These are phyloP conservation scores for Yponomeuta sedellus DNA, from an alignment of 2,888 invertebrate genomes.

Conservation along the genomic window DNA sequence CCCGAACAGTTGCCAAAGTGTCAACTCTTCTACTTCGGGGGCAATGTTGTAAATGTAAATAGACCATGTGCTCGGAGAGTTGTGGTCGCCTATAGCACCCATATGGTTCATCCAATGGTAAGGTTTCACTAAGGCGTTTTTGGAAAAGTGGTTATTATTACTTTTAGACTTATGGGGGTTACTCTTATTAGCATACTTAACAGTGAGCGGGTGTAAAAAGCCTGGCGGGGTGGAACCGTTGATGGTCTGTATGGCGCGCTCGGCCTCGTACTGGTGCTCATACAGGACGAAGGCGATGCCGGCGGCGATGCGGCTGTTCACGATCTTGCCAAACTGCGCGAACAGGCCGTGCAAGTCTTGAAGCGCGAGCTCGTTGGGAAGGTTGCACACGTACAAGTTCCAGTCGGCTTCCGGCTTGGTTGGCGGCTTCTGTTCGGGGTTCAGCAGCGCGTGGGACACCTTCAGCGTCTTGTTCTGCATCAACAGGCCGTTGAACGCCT, in stretches of 20 bases:
- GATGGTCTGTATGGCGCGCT: constrained; percentile 68
- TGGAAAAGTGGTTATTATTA: constrained; percentile 67
- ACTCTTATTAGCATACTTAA: constrained; percentile 77
- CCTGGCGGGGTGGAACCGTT: constrained; percentile 70
- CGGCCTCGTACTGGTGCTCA: constrained; percentile 71
- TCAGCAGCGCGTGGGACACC: constrained; percentile 70
- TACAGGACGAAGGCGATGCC: constrained; percentile 74
- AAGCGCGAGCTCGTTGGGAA: constrained; percentile 75
- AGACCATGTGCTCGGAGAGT: constrained; percentile 72
- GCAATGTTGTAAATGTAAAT: constrained; percentile 75
- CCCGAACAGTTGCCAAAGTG: constrained; percentile 72
- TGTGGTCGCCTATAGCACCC: constrained; percentile 68
- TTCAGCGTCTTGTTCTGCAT: constrained; percentile 76
- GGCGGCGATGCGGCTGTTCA: constrained; percentile 74
- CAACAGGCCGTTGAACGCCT: constrained; percentile 71
- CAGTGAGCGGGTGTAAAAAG: constrained; percentile 73
- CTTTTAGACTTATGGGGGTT: constrained; percentile 69
- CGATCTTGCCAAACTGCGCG: constrained; percentile 75
- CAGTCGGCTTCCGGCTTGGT: constrained; percentile 74
- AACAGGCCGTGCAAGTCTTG: constrained; percentile 74
- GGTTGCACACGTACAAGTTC: constrained; percentile 76
- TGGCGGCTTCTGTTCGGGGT: constrained; percentile 71
- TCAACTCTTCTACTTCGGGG: constrained; percentile 71
- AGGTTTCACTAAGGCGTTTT: constrained; percentile 64
- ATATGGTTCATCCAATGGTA: constrained; percentile 73